Conservation (phyloP, 2,797 vertebrate species). For the Bothrops alternatus region DNA sequence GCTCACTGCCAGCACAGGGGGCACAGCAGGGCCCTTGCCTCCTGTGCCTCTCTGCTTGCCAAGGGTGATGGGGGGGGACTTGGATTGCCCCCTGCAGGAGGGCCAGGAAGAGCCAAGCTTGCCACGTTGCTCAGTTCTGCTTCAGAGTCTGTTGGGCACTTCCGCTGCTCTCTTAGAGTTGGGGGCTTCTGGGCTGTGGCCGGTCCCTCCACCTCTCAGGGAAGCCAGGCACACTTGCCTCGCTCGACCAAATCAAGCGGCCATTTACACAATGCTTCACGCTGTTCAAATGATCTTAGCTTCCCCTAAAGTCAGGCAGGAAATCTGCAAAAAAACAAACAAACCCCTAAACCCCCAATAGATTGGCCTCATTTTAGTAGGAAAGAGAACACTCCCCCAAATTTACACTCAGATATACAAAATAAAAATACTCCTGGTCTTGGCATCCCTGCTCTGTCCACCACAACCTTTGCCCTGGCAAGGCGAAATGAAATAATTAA, state of each 20-base stretch:
- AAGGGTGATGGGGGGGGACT: not conserved
- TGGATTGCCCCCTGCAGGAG: not conserved
- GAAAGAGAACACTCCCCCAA: not conserved
- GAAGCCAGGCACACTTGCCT: no score
- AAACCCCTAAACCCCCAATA: not conserved
- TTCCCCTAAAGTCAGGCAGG: not conserved
- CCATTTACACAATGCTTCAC: not conserved
- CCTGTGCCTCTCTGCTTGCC: not conserved
- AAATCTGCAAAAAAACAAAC: not conserved
- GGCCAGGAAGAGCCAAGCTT: not conserved
- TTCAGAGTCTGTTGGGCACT: not conserved
- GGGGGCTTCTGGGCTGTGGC: not conserved
- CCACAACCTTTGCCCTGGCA: not conserved
- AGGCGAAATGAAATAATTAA: rapidly evolving
- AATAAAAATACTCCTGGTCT: not conserved
- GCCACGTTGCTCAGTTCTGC: not conserved
- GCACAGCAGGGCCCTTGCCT: not conserved
- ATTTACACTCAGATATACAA: not conserved
- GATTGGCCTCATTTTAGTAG: not conserved
- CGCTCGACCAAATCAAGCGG: no score
- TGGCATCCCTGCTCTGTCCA: not conserved
- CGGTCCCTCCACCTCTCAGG: no score
- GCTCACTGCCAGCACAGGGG: not conserved
- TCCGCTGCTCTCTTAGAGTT: not conserved
- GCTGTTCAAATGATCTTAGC: not conserved